Conservation (phyloP, 2,113 vertebrate genomes). For the Anthoscopus minutus region DNA sequence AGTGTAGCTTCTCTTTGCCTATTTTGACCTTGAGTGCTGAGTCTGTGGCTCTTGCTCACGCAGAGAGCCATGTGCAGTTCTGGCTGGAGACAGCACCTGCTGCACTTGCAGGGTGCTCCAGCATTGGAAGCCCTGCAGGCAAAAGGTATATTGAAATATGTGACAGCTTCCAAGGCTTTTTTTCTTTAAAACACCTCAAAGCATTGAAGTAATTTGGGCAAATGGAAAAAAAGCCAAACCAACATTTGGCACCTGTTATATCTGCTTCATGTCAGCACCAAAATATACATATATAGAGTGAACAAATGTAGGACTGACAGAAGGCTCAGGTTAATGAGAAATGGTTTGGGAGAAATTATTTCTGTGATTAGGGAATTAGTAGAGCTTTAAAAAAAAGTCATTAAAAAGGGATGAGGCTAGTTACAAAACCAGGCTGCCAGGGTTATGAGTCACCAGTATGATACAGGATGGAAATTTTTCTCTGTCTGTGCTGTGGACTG, state of each 20-base stretch:
- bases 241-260: neutral
- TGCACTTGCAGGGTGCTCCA: neutral
- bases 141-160: neutral
- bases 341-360: neutral
- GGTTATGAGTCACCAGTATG: neutral
- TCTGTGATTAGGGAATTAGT: neutral
- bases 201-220: neutral
- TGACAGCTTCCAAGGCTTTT: neutral
- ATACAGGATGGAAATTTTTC: neutral
- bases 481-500: neutral
- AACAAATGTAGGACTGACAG: neutral
- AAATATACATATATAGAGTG: neutral
- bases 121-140: neutral
- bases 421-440: neutral
- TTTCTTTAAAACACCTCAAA: neutral
- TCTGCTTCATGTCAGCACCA: neutral
- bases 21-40: neutral
- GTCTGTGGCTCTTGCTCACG: rapidly evolving
- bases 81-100: rapidly evolving
- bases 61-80: rapidly evolving
- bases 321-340: neutral
- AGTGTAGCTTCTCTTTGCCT: neutral
- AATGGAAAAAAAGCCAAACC: neutral
- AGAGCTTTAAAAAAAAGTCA: neutral
- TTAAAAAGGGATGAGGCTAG: neutral